phyloP scores from a whole-genome alignment of 2,797 vertebrate genomes.

The Hipposideros larvatus region DNA sequence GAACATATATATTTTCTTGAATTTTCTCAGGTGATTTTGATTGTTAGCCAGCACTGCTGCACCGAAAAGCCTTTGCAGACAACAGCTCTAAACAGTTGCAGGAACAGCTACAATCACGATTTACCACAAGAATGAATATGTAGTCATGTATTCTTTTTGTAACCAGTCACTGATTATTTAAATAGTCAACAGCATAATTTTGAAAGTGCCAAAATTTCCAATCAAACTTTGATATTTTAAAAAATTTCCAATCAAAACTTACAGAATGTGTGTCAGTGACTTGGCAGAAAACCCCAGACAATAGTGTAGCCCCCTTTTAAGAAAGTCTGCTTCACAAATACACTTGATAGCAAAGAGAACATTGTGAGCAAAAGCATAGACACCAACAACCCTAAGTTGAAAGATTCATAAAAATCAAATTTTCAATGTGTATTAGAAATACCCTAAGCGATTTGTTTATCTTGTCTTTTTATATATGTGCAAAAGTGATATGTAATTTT shows the following conservation, averaged over 20 bases:
- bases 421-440: background rate
- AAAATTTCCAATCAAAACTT: background rate
- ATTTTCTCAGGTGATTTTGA: background rate
- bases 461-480: background rate
- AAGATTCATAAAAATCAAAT: background rate
- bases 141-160: background rate
- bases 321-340: background rate
- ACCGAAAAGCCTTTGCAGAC: background rate
- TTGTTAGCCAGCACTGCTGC: background rate
- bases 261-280: background rate
- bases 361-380: background rate
- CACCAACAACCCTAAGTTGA: background rate
- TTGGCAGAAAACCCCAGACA: background rate
- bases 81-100: background rate
- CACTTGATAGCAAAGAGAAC: background rate
- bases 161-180: background rate
- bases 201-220: conserved; percentile 23
- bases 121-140: background rate
- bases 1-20: background rate
- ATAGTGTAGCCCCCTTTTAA: background rate
- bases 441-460: background rate
- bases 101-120: background rate
- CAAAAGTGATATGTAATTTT: conserved; percentile 9
- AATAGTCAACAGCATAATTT: conserved; percentile 10
- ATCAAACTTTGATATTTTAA: background rate